Evolutionary conservation across 37 sponge, comb jelly and placozoan genomes (phyloP).

Genomic region (Diacarnus erythraeanus): DNA sequence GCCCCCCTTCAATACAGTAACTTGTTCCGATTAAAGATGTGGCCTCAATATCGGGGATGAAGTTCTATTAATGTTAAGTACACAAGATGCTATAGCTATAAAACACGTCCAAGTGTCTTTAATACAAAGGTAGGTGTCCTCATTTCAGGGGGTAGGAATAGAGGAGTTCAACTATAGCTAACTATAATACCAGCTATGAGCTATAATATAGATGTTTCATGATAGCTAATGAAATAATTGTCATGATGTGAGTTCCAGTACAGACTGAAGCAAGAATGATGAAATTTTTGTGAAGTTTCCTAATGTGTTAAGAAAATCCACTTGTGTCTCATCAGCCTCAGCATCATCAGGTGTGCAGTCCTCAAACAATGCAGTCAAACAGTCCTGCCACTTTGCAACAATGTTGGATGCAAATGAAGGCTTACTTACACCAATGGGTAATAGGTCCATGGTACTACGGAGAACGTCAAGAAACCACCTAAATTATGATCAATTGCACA

Average conservation of each 20-base stretch:
- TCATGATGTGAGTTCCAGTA: not conserved
- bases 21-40: no score
- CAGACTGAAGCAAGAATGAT: not conserved
- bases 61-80: no score
- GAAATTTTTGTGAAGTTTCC: not conserved
- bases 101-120: no score
- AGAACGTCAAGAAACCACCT: constrained; percentile 40
- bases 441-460: not conserved
- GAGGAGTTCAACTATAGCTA: no score
- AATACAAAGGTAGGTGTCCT: no score
- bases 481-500: not conserved
- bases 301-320: not conserved
- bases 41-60: no score
- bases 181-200: no score
- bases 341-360: constrained; percentile 18
- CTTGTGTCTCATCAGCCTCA: constrained; percentile 3
- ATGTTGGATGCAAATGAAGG: constrained; percentile 7
- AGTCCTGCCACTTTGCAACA: constrained; percentile 35
- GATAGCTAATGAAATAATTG: not conserved
- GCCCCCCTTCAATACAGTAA: no score
- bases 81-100: no score
- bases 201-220: not conserved
- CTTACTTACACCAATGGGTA: constrained; percentile 15
- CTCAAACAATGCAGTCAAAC: constrained; percentile 50
- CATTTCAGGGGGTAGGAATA: no score